Percentiles rank a stretch among this genome's conserved stretches.
These are phyloP conservation scores for Epicampocera succincta DNA, from an alignment of 2,888 invertebrate species.

Conservation along the genomic window DNA sequence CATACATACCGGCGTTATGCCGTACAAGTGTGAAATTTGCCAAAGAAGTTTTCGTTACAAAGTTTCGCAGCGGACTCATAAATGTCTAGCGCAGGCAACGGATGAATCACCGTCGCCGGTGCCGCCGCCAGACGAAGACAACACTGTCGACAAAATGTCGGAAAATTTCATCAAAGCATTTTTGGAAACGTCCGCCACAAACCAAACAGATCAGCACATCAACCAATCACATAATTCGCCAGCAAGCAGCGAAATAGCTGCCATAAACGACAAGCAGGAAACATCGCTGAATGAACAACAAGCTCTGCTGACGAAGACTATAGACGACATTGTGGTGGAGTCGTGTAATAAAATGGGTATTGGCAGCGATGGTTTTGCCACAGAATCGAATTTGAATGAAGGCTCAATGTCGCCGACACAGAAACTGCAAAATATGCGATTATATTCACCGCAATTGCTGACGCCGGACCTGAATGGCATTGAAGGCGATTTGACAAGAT, in stretches of 20 bases:
- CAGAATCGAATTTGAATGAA: slow-evolving; percentile 74
- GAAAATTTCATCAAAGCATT: slow-evolving; percentile 77
- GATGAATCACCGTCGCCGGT: slow-evolving; percentile 25
- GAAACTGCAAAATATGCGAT: slow-evolving; percentile 85
- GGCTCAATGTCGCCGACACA: slow-evolving; percentile 85
- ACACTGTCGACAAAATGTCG: slow-evolving; percentile 72
- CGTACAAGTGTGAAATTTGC: slow-evolving; percentile 91
- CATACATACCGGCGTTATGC: slow-evolving; percentile 92
- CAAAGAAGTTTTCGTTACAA: slow-evolving; percentile 92
- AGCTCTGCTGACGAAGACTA: slow-evolving; percentile 77
- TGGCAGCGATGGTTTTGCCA: slow-evolving; percentile 71
- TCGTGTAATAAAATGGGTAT: slow-evolving; percentile 81
- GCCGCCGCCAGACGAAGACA: slow-evolving; percentile 3
- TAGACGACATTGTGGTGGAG: slow-evolving; percentile 81
- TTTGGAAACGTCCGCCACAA: slow-evolving; percentile 71
- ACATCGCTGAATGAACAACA: slow-evolving; percentile 71
- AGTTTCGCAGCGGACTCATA: slow-evolving; percentile 92
- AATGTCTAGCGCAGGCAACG: slow-evolving; percentile 82
- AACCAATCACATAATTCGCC: slow-evolving; percentile 81
- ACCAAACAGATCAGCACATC: slow-evolving; percentile 26
- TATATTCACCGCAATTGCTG: slow-evolving; percentile 81
- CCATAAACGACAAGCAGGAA: slow-evolving; percentile 65
- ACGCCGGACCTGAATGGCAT: slow-evolving; percentile 62
- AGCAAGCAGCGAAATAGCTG: slow-evolving; percentile 79
- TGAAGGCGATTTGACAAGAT: slow-evolving; percentile 67